Conservation (phyloP, 53 echinoderm and acorn worm genomes). For the Paracentrotus lividus region DNA sequence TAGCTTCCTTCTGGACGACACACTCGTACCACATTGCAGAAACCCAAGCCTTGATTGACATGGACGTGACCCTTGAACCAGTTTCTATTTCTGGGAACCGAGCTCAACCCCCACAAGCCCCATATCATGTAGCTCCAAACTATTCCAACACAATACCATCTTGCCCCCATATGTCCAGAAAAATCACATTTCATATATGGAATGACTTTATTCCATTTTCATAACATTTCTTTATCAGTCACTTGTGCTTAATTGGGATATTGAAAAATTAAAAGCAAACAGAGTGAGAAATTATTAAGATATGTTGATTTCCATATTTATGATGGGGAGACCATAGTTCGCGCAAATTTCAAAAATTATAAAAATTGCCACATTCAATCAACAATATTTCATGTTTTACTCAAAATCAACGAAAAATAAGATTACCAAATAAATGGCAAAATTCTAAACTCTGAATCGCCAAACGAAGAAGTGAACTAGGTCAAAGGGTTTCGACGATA, state of each 20-base stretch:
- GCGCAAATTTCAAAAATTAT: too few species aligned
- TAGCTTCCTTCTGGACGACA: slow-evolving; percentile 12
- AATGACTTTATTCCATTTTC: not conserved
- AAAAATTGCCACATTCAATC: too few species aligned
- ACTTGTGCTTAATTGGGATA: not conserved
- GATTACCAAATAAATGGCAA: too few species aligned
- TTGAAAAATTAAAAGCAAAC: not conserved
- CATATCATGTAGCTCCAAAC: slow-evolving; percentile 13
- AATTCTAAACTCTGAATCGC: too few species aligned
- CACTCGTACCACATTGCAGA: slow-evolving; percentile 48
- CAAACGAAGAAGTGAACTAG: too few species aligned
- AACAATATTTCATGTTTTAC: too few species aligned
- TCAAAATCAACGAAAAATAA: too few species aligned
- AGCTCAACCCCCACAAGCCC: slow-evolving; percentile 14
- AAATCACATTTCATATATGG: slow-evolving; percentile 23
- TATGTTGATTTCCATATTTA: too few species aligned
- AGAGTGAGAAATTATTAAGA: too few species aligned
- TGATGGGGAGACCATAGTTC: too few species aligned
- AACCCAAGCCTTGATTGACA: slow-evolving; percentile 54
- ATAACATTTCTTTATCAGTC: not conserved
- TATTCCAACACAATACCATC: slow-evolving; percentile 22
- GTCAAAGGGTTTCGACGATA: too few species aligned
- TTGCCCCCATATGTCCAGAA: slow-evolving; percentile 31
- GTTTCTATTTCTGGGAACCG: slow-evolving; percentile 55
- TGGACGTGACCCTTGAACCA: slow-evolving; percentile 51